Base-by-base conservation (phyloP, 2,888 invertebrate genomes). In the Calameuta pallipes region DNA sequence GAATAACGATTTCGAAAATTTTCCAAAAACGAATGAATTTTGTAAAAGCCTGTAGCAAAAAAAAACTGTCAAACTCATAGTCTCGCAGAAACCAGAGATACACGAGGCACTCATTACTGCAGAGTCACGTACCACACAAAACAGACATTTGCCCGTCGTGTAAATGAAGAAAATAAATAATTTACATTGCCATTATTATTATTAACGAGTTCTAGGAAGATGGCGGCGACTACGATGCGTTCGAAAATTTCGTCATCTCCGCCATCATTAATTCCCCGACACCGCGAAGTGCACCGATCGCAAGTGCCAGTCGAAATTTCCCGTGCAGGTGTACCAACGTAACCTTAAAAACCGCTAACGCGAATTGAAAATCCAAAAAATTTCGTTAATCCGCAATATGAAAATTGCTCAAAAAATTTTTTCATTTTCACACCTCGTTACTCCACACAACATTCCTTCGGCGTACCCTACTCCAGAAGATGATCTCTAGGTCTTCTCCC, bases 141-240 rank as follows among this genome's bases (percentile, higher is more conserved):
- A 56, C 56, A 56, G 56, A 56, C 56, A 56, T 56, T 56, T 56
- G 56, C 23, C 56, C 23, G 56, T 56, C 56, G 56, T 56, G 56
- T 23, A 23, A 56, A 56, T 23, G 56, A 56, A 56, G 56, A 56
- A 56, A 56, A 56, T 56, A 56, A 56, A 56, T 56, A 84, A 85
- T 82, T 84, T 80, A 75, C 37, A 71, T 74, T 36, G 11, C 75
- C 75, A 81, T 85, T 80, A 80, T 85, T 80, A 80, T 83, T 84
- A 83, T 85, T 80, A 83, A 83, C 78, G 79, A 83, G 78, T 82
- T 83, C 80, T 71, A 31, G 76, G 85, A 82, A 83, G 13, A 23
- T 33, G 35, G 33, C 31, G 71, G 71, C 9, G 56, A 15, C 56
- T 9, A 9, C 23, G 56, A 56, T 23, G 56, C 56, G 56, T 23